phyloP scores from a whole-genome alignment of 2,888 invertebrate species.

The Scrobipalpa costella region DNA sequence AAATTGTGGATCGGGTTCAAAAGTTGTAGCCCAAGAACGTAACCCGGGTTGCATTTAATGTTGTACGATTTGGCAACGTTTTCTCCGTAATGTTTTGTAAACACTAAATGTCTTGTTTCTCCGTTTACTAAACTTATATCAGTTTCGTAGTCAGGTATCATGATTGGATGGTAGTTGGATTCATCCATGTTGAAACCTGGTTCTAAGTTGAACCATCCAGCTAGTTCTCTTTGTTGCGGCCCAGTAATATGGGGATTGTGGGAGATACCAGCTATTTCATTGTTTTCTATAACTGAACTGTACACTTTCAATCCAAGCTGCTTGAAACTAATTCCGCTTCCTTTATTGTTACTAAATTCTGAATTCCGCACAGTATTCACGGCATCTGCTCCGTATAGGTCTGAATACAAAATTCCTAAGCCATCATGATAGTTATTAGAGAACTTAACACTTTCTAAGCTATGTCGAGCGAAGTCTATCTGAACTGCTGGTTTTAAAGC shows the following conservation, averaged over 20 bases:
- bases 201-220: conserved; percentile 93
- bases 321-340: conserved; percentile 94
- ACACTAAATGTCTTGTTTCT: conserved; percentile 90
- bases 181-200: conserved; percentile 84
- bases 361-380: conserved; percentile 91
- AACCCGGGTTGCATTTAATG: conserved; percentile 88
- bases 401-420: conserved; percentile 95
- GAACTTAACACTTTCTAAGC: conserved; percentile 90
- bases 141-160: conserved; percentile 84
- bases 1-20: conserved; percentile 94
- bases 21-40: conserved; percentile 93
- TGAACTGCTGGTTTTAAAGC: conserved; percentile 93
- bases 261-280: conserved; percentile 92
- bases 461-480: conserved; percentile 91
- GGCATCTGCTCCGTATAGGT: conserved; percentile 92
- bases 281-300: conserved; percentile 90
- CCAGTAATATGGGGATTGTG: conserved; percentile 95
- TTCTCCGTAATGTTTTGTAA: conserved; percentile 83
- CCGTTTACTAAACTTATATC: conserved; percentile 85
- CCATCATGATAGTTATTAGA: conserved; percentile 95
- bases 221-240: conserved; percentile 92
- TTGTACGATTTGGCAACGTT: conserved; percentile 80
- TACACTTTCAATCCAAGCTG: conserved; percentile 91
- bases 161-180: conserved; percentile 86
- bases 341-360: conserved; percentile 90